phyloP scores from a whole-genome alignment of 2,888 invertebrate genomes.

The Ischnus inquisitorius region DNA sequence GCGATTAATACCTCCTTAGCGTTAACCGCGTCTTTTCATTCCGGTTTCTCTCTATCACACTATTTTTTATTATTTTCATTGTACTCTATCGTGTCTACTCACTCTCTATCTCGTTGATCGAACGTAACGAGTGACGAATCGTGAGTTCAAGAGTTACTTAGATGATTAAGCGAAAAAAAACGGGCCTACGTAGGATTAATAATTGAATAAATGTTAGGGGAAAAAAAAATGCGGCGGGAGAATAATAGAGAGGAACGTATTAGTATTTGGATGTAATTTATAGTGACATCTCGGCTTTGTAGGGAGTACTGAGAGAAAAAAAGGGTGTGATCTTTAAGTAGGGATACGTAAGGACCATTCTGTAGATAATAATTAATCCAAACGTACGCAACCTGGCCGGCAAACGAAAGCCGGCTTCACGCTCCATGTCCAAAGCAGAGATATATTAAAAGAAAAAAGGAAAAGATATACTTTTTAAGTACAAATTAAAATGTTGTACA shows the following conservation, averaged over 20 bases:
- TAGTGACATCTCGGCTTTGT: conserved; percentile 64
- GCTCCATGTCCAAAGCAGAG: conserved; percentile 68
- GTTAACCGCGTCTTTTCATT: conserved; percentile 64
- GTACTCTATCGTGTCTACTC: conserved; percentile 30
- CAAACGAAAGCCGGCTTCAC: conserved; percentile 45
- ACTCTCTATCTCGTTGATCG: conserved; percentile 23
- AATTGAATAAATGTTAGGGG: conserved; percentile 71
- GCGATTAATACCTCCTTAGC: conserved; percentile 61
- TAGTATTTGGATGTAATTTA: conserved; percentile 65
- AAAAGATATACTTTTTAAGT: conserved; percentile 72
- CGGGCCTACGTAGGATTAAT: conserved; percentile 79
- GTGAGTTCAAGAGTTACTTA: conserved; percentile 63
- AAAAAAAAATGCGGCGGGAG: conserved; percentile 53
- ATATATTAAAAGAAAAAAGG: conserved; percentile 57
- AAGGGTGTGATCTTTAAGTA: conserved; percentile 64
- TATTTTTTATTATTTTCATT: conserved; percentile 42
- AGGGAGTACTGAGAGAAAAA: conserved; percentile 50
- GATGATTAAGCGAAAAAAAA: conserved; percentile 77
- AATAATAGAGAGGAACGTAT: conserved; percentile 63
- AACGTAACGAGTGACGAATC: conserved; percentile 36
- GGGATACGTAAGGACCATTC: conserved; percentile 66
- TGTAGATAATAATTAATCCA: conserved; percentile 69
- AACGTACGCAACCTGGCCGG: conserved; percentile 55
- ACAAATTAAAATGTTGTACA: conserved; percentile 71
- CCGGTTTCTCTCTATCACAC: conserved; percentile 51